phyloP scores from a whole-genome alignment of 2,888 invertebrate genomes.

The Polydrusus pterygomalis region DNA sequence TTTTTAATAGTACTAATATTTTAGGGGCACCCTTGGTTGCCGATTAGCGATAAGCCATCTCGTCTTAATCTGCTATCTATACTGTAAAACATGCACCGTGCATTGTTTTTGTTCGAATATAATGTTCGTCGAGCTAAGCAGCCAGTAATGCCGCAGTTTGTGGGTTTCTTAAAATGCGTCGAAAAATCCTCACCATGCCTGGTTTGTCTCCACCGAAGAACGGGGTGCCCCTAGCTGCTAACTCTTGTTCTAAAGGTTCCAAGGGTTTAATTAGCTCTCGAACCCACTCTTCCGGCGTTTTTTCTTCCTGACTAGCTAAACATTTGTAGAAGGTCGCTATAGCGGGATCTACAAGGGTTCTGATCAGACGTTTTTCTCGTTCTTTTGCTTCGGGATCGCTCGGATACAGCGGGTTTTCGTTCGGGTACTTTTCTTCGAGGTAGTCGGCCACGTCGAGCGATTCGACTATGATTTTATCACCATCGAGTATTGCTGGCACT shows the following conservation, averaged over 20 bases:
- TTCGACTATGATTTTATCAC: conserved; percentile 73
- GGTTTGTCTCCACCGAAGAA: conserved; percentile 67
- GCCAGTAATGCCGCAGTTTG: too few relatives aligned
- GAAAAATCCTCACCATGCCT: conserved; percentile 62
- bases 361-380: conserved; percentile 64
- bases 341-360: conserved; percentile 63
- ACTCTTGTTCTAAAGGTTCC: conserved; percentile 65
- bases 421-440: conserved; percentile 75
- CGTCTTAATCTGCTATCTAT: too few relatives aligned
- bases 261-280: conserved; percentile 61
- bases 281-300: conserved; percentile 64
- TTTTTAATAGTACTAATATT: too few relatives aligned
- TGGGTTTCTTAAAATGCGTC: too few relatives aligned
- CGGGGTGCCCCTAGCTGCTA: conserved; percentile 61
- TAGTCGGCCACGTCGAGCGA: conserved; percentile 75
- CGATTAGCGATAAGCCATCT: too few relatives aligned
- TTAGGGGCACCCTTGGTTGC: too few relatives aligned
- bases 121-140: too few relatives aligned
- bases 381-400: conserved; percentile 68
- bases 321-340: conserved; percentile 59
- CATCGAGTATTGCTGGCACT: conserved; percentile 72
- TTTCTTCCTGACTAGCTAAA: conserved; percentile 58
- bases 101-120: too few relatives aligned
- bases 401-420: conserved; percentile 73
- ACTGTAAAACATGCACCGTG: too few relatives aligned